phyloP scores from a whole-genome alignment of 2,113 vertebrate species.

The Sapajus apella region DNA sequence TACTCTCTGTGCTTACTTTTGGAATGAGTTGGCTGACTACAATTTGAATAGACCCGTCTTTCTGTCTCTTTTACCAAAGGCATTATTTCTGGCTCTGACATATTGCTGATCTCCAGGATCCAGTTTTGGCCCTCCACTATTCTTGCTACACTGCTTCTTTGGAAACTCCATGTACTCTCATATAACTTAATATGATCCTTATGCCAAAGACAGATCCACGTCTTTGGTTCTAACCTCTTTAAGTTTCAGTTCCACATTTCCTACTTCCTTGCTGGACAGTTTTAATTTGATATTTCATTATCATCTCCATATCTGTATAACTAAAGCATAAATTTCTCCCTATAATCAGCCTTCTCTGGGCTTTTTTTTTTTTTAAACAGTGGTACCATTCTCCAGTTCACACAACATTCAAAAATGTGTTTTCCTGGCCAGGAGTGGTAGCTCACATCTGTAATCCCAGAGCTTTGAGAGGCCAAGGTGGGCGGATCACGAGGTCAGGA shows the following conservation, averaged over 20 bases:
- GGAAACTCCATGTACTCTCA: background rate
- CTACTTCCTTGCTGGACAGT: background rate
- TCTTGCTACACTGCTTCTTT: background rate
- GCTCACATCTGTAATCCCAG: no score
- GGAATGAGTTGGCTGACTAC: background rate
- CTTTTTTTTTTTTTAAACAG: background rate
- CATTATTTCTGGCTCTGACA: background rate
- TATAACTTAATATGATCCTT: slow-evolving; percentile 7
- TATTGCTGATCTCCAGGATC: background rate
- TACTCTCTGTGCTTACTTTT: background rate
- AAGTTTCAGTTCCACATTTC: slow-evolving; percentile 16
- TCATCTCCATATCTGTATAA: background rate
- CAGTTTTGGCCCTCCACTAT: background rate
- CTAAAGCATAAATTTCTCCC: background rate
- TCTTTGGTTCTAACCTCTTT: background rate
- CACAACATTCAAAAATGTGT: background rate
- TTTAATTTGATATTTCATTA: background rate
- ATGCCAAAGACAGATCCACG: background rate
- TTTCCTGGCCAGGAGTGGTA: no score
- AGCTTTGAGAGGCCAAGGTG: no score
- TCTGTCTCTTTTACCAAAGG: background rate
- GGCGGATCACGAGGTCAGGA: no score
- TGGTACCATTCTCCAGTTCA: background rate
- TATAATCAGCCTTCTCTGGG: background rate
- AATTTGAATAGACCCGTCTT: background rate